Base-by-base conservation (phyloP, 2,797 vertebrate species). In the Pipistrellus pygmaeus region DNA sequence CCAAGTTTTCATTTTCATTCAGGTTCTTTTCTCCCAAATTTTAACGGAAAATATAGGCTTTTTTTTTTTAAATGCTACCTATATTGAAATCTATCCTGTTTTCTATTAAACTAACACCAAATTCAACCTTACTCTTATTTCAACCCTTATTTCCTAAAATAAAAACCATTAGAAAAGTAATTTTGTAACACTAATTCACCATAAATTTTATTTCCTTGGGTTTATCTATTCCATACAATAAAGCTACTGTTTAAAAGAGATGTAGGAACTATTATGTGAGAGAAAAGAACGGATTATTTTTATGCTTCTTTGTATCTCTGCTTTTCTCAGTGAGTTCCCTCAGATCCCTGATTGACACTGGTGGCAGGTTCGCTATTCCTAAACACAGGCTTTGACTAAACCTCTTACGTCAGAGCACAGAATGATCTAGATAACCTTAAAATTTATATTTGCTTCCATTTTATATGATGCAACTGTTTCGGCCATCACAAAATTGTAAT, bases 61-160 rank as follows among this genome's bases (percentile, higher is more conserved):
- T 3, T 10, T 60, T 57, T 25, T 57, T 57, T 60, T 38, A 95
- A 85, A 20, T 73, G 35, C 46, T 75, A 72, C 11, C 15, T 91
- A 48, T 27, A 51, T 5, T 78, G n/a, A 72, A 82, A 93, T 75
- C 41, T 41, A 71, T 85, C 32, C n/a, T 88, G 69, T 80, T 87
- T 93, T 93, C 41, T 75, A 41, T 85, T 88, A 93, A 90, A 64
- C 30, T 38, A 95, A 75, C 17, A 87, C 1, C 13, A 60, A 41
- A 85, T 75, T 76, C 57, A 73, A 77, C 69, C 18, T 80, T 76
- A 55, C 10, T 82, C 53, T 88, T 60, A 85, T 72, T 32, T 44
- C 38, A 95, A 89, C 13, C 17, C 15, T 84, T 95, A 88, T 35
- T 93, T 94, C 17, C 76, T 96, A 20, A 85, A 77, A 35, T 48